Evolutionary conservation across 2,113 vertebrate genomes (phyloP), one percentile per base, ranked within the genome.

Genomic region (Pomatorhinus ruficollis): DNA sequence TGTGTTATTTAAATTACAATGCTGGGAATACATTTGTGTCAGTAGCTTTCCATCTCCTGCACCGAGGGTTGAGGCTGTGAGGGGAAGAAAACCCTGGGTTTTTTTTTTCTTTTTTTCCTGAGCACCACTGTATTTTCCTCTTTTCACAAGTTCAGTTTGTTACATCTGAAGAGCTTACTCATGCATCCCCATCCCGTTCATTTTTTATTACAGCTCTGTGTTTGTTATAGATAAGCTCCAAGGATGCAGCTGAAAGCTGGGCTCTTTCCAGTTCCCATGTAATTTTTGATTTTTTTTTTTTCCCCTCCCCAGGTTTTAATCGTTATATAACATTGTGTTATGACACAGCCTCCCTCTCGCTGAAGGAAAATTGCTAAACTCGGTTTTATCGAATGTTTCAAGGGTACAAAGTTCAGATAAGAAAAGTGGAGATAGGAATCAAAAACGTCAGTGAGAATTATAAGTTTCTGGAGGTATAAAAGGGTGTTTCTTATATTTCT

Each of bases 1-100:
- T 96, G 92, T 75, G 92, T 96, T 95, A 95, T 96, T 97, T 95
- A 96, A 96, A 96, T 97, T 74, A 95, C 89, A 97, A 89, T 90
- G 56, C 93, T 85, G 94, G 86, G 94, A 95, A 96, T 93, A 96
- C 92, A 89, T 96, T 94, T 95, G 69, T 97, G 94, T 93, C 94
- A 89, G 94, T 79, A 93, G 96, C 95, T 96, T 96, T 94, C 92
- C 74, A 78, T 96, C 88, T 96, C 90, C 66, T 94, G 87, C 65
- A 69, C 87, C 52, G 10, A 71, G 79, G 37, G 27, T 17, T 84
- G 80, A 65, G 94, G 81, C 77, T 57, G 24, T 5, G 65, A 90
- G 64, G 68, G 86, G 82, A 91, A 96, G 90, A 65, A 91, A 86
- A 72, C 30, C 19, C 57, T 39, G 74, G 16, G 6, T 49, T 49